Percentiles rank a stretch among this genome's conserved stretches.
Evolutionary conservation across 2,113 vertebrate genomes (phyloP).

Genomic region (human): GRCh38 chr13:68592501-68593000

Average conservation of each 20-base stretch:
- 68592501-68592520: too few relatives aligned
- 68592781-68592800: background rate
- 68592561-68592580: too few relatives aligned
- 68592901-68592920: background rate
- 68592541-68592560: too few relatives aligned
- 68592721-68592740: background rate
- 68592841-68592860: background rate
- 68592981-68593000: background rate
- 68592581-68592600: background rate
- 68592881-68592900: background rate
- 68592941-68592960: background rate
- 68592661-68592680: background rate
- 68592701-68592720: background rate
- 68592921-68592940: background rate
- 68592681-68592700: background rate
- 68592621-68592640: background rate
- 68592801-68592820: background rate
- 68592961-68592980: background rate
- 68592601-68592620: background rate
- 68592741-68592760: background rate
- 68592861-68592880: background rate
- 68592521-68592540: too few relatives aligned
- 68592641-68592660: background rate
- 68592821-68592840: background rate
- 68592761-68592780: background rate